phyloP scores from a whole-genome alignment of 2,797 vertebrate genomes.

The Ctenochaetus hawaiiensis region DNA sequence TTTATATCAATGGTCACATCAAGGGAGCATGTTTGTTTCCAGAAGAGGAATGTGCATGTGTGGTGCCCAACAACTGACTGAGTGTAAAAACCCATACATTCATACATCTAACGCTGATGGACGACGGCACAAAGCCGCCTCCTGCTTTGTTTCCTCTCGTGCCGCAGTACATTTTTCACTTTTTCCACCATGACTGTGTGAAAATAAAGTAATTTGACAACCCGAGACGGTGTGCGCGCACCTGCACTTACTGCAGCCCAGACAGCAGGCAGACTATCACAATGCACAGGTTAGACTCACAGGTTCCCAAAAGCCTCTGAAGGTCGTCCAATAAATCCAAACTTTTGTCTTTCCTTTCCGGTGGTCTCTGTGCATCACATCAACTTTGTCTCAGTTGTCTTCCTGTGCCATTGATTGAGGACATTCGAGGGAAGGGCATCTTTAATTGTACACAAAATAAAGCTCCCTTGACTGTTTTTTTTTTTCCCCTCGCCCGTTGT shows the following conservation, averaged over 20 bases:
- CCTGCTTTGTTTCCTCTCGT: neutral
- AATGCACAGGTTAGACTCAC: neutral
- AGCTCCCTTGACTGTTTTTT: conserved; percentile 58
- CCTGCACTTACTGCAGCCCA: neutral
- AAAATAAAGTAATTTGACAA: neutral
- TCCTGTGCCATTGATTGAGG: conserved; percentile 56
- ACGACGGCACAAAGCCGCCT: neutral
- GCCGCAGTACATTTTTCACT: neutral
- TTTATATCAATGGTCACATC: conserved; percentile 36
- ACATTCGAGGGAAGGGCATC: conserved; percentile 69
- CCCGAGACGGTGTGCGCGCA: neutral
- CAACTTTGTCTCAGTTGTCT: conserved; percentile 41
- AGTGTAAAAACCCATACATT: neutral
- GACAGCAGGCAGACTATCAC: neutral
- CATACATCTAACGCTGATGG: conserved; percentile 4
- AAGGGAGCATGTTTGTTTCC: conserved; percentile 26
- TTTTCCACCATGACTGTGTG: neutral
- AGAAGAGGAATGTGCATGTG: conserved; percentile 9
- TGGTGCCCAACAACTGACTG: neutral
- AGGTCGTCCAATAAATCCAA: conserved; percentile 59
- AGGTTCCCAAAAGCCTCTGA: conserved; percentile 41
- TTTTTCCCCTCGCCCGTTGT: conserved; percentile 27
- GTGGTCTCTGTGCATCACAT: conserved; percentile 27
- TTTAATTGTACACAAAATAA: conserved; percentile 76
- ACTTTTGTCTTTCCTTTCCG: conserved; percentile 32